Base-by-base conservation (phyloP, 2,888 invertebrate species). In the Rotaria socialis region DNA sequence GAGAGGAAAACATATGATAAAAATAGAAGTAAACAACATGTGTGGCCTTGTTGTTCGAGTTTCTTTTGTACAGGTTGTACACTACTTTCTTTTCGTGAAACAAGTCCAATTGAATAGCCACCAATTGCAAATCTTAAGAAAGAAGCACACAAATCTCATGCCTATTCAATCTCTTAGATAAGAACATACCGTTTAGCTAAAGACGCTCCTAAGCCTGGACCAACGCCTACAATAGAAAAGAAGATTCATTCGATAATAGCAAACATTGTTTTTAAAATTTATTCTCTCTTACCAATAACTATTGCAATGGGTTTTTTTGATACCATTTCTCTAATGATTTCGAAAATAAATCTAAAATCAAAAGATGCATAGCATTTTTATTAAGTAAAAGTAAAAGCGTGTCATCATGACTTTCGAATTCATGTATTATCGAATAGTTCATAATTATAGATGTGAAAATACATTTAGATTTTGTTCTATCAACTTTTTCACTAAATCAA, bases 41-140 rank as follows among this genome's bases (percentile, higher is more conserved):
- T 75, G 24, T 75, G 24, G 24, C 75, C 75, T 11, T 75, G 43
- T 75, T 41, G 41, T 75, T 75, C 47, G 6, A 75, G n/a, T 47
- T 75, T 47, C 27, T 43, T 75, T 75, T 75, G 47, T 43, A 75
- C 22, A 10, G 75, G 41, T 47, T 75, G 8, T 75, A 75, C 24
- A 75, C 24, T 75, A 43, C 43, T 75, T 41, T 47, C 47, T 43
- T 75, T 75, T 75, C 75, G 19, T 24, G 75, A 4, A 22, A 75
- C 43, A 24, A 75, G 47, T 14, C 75, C 75, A 75, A 75, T 47
- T 43, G 75, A 75, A 75, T 75, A 75, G 16, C 75, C 75, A 43
- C 75, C 75, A 43, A 43, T 11, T n/a, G 75, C 75, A 22, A 75
- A 75, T 75, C 75, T 75, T 7, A 7, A 75, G 14, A 43, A 43